Evolutionary conservation across 2,113 vertebrate genomes (phyloP).

Genomic region (Camelus dromedarius): DNA sequence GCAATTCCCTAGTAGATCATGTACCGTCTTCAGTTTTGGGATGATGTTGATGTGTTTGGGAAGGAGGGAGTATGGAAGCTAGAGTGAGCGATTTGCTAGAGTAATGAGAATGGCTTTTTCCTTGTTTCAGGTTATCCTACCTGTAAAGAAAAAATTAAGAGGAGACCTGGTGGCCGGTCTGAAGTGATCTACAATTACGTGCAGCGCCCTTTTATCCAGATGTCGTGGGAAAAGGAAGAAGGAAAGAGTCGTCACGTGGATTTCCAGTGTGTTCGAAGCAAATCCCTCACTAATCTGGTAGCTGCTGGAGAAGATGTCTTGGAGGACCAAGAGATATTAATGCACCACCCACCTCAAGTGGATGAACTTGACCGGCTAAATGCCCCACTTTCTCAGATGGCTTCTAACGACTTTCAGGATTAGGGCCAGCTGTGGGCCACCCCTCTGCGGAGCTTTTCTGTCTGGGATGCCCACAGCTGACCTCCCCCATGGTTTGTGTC

Average conservation of each 20-base stretch:
- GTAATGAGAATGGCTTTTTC: background rate
- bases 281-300: slow-evolving; percentile 90
- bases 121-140: slow-evolving; percentile 89
- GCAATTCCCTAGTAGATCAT: background rate
- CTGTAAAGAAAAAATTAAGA: slow-evolving; percentile 92
- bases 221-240: slow-evolving; percentile 93
- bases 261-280: slow-evolving; percentile 92
- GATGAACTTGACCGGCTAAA: slow-evolving; percentile 92
- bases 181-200: slow-evolving; percentile 93
- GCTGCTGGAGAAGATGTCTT: slow-evolving; percentile 84
- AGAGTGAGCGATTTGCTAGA: background rate
- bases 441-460: background rate
- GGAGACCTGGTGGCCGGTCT: slow-evolving; percentile 88
- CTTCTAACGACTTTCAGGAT: slow-evolving; percentile 83
- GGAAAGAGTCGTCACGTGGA: slow-evolving; percentile 92
- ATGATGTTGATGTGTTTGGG: background rate
- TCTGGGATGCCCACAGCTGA: background rate
- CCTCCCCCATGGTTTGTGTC: background rate
- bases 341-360: slow-evolving; percentile 90
- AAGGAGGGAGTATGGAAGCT: background rate
- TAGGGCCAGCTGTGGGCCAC: slow-evolving; percentile 55
- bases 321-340: slow-evolving; percentile 87
- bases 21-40: background rate
- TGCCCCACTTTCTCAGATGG: slow-evolving; percentile 87
- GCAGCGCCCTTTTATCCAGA: slow-evolving; percentile 91